Evolutionary conservation across 2,888 invertebrate genomes (phyloP).

Genomic region (Cremastobaeus sp.): DNA sequence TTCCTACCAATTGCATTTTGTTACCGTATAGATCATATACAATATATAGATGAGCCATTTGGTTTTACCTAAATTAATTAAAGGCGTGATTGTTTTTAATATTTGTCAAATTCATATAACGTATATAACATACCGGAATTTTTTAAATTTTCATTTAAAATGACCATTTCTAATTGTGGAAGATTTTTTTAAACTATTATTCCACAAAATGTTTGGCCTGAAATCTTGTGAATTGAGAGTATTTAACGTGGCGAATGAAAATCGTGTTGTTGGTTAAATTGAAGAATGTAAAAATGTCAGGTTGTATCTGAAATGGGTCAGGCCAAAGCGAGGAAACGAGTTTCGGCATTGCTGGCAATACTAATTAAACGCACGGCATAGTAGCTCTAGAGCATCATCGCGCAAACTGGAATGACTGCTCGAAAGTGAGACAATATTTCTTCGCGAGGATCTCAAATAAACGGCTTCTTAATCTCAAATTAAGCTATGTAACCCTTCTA

Average conservation of each 20-base stretch:
- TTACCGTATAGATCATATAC: too few species aligned
- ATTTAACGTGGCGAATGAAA: slow-evolving; percentile 38
- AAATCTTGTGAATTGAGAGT: slow-evolving; percentile 25
- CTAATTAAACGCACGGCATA: slow-evolving; percentile 49
- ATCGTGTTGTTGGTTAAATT: slow-evolving; percentile 25
- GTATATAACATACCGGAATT: too few species aligned
- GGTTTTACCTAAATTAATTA: too few species aligned
- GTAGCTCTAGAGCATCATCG: slow-evolving; percentile 50
- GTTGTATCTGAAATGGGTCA: slow-evolving; percentile 53
- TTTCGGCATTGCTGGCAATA: slow-evolving; percentile 48
- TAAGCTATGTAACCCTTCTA: slow-evolving; percentile 54
- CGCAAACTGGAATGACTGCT: slow-evolving; percentile 56
- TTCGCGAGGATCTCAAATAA: slow-evolving; percentile 24
- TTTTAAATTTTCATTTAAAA: too few species aligned
- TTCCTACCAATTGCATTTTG: too few species aligned
- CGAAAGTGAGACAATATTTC: slow-evolving; percentile 57
- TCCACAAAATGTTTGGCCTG: too few species aligned
- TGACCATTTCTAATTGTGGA: too few species aligned
- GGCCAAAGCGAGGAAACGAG: slow-evolving; percentile 56
- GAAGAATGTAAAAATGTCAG: slow-evolving; percentile 21
- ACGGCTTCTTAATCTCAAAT: slow-evolving; percentile 52
- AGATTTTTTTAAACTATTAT: too few species aligned
- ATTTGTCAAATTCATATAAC: too few species aligned
- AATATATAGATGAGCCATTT: too few species aligned
- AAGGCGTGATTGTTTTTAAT: too few species aligned